Conservation (phyloP, 2,888 invertebrate genomes). For the Drosophila quasianomalipes region DNA sequence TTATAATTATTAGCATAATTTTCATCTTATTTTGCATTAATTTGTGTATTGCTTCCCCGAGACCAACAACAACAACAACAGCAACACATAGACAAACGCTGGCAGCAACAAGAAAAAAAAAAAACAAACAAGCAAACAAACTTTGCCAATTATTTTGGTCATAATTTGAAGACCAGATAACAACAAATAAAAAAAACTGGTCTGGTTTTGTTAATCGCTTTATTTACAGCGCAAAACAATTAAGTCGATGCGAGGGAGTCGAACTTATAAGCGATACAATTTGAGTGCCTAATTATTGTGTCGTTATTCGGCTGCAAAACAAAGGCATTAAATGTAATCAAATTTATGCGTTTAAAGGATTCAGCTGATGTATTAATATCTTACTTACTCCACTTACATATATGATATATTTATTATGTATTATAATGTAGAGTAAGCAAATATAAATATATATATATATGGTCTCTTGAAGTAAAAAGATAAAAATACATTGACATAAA, state of each 20-base stretch:
- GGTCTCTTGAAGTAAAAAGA: background rate
- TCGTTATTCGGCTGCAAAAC: conserved; percentile 8
- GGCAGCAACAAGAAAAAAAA: background rate
- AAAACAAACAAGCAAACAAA: background rate
- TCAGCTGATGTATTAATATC: background rate
- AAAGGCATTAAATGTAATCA: background rate
- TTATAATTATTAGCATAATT: conserved; percentile 81
- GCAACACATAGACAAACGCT: conserved; percentile 1
- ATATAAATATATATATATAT: background rate
- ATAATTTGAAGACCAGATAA: conserved; percentile 53
- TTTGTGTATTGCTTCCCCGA: conserved; percentile 36
- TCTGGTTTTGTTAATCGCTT: conserved; percentile 54
- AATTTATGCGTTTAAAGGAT: background rate
- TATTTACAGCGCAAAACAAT: conserved; percentile 59
- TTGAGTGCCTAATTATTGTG: conserved; percentile 15
- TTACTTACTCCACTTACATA: background rate
- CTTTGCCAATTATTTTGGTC: conserved; percentile 67
- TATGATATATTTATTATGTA: background rate
- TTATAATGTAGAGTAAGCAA: background rate
- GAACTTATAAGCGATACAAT: conserved; percentile 13
- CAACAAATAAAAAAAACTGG: conserved; percentile 43
- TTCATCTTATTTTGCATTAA: conserved; percentile 75
- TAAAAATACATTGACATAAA: background rate
- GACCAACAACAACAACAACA: conserved; percentile 18
- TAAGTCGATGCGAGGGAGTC: conserved; percentile 35